phyloP scores from a whole-genome alignment of 2,888 invertebrate genomes.

The Agapetus fuscipes region DNA sequence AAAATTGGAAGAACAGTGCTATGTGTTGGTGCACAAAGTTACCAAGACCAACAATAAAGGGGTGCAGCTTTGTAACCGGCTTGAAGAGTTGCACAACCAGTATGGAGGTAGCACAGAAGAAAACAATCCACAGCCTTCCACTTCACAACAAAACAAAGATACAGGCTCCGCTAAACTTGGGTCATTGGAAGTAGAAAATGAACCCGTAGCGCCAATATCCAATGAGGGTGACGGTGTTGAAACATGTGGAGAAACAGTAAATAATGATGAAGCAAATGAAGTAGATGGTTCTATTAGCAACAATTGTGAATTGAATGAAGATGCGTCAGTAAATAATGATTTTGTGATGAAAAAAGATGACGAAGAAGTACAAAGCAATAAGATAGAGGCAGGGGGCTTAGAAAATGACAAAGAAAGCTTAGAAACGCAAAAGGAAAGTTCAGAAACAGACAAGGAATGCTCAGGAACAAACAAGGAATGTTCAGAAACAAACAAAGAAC shows the following conservation, averaged over 20 bases:
- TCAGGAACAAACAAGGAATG: background rate
- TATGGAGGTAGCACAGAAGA: conserved; percentile 39
- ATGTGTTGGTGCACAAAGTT: conserved; percentile 65
- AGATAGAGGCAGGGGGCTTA: too few species aligned
- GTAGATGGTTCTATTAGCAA: background rate
- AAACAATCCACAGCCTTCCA: conserved; percentile 6
- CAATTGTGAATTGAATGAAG: background rate
- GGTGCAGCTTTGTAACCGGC: conserved; percentile 58
- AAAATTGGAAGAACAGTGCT: conserved; percentile 72
- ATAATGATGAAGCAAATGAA: background rate
- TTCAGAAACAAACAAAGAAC: background rate
- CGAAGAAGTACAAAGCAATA: too few species aligned
- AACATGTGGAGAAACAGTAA: background rate
- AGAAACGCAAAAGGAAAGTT: too few species aligned
- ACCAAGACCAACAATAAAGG: conserved; percentile 64
- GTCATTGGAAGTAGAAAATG: background rate
- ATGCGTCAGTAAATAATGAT: background rate
- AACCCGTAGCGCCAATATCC: too few species aligned
- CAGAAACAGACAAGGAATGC: too few species aligned
- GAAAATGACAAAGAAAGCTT: too few species aligned
- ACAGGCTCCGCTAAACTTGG: too few species aligned
- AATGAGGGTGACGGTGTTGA: background rate
- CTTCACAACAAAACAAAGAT: conserved; percentile 7
- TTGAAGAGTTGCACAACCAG: conserved; percentile 67
- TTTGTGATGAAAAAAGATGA: too few species aligned